Evolutionary conservation across 2,888 invertebrate genomes (phyloP).

Genomic region (Lottia scabra): DNA sequence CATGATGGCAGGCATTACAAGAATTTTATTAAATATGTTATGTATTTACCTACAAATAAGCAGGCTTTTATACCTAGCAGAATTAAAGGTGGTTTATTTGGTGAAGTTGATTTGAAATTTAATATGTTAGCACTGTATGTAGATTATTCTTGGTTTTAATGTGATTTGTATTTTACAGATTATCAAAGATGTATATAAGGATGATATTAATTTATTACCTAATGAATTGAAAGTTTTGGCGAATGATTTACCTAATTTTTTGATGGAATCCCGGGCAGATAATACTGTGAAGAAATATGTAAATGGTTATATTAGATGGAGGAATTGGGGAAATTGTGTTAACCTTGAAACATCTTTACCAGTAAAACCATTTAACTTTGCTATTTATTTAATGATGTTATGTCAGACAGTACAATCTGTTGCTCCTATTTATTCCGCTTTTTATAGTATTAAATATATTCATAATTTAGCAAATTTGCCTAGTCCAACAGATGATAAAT

Average conservation of each 20-base stretch:
- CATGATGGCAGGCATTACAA: no score
- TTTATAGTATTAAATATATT: constrained; percentile 17
- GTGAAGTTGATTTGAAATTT: no score
- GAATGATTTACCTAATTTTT: neutral
- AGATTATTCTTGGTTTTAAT: no score
- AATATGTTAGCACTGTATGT: no score
- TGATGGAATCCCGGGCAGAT: neutral
- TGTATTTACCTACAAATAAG: no score
- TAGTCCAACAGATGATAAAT: constrained; percentile 11
- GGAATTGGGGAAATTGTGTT: no score
- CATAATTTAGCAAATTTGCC: constrained; percentile 7
- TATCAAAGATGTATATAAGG: neutral
- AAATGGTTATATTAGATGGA: no score
- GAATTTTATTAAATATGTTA: no score
- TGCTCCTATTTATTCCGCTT: constrained; percentile 12
- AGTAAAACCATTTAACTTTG: constrained; percentile 12
- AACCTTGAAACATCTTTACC: neutral
- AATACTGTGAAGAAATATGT: no score
- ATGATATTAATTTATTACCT: neutral
- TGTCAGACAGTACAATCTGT: constrained; percentile 12
- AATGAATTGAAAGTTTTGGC: constrained; percentile 7
- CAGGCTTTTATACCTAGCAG: no score
- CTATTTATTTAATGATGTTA: constrained; percentile 12
- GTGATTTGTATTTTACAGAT: no score
- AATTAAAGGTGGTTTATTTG: no score